Base-by-base conservation (phyloP, 2,113 vertebrate genomes). In the Nycticryphes semicollaris region DNA sequence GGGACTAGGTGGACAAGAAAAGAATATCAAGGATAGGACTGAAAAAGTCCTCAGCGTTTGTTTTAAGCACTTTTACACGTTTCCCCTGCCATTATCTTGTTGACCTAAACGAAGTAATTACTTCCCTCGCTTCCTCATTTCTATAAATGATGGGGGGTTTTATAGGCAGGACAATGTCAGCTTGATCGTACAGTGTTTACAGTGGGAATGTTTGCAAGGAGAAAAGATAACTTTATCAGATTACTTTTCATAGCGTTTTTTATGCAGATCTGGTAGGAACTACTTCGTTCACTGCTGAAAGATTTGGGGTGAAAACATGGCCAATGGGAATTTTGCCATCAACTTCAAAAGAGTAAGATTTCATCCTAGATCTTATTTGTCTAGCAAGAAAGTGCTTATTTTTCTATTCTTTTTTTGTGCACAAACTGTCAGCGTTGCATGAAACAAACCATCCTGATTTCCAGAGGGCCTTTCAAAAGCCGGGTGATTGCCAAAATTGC, bases 401-500 rank as follows among this genome's bases (percentile, higher is more conserved):
- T 96, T 96, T 93, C 62, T 90, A 3, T 68, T 84, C 59, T 35
- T 92, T 82, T 90, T 92, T 51, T 79, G 51, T 89, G 66, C 80
- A 87, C 48, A 47, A 69, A 91, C 86, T 91, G 92, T 92, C 95
- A 91, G 84, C 48, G 0, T 93, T 78, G 31, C 77, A 57, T 92
- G 95, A 97, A 79, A 95, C 53, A 96, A 97, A 79, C 95, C 56
- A 79, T 81, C 53, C 63, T 75, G 66, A 94, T 95, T 94, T 96
- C 80, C 89, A 97, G 94, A 94, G 78, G 53, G 82, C 83, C 83
- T 91, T 96, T 94, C 91, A 96, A 85, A 95, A 92, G 74, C 45
- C 25, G 25, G 3, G 78, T 82, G 77, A 84, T 93, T 97, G 88
- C 87, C 93, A 94, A 90, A 89, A 93, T 63, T 88, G 80, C 94